Evolutionary conservation across 2,888 invertebrate species (phyloP).

Genomic region (Melinaea menophilus): DNA sequence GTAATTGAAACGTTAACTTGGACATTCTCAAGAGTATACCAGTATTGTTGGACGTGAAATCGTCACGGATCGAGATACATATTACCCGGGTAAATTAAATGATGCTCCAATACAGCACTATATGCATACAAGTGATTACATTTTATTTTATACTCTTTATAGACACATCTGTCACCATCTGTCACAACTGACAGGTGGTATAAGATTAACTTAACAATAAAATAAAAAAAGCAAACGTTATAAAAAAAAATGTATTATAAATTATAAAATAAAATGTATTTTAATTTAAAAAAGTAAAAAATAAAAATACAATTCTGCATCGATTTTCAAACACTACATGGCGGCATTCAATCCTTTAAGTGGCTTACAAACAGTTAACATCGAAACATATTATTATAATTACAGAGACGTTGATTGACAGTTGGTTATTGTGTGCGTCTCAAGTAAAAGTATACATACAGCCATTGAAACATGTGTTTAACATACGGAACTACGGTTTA

Average conservation of each 20-base stretch:
- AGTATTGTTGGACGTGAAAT: slow-evolving; percentile 26
- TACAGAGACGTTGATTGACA: not conserved
- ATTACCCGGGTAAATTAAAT: slow-evolving; percentile 24
- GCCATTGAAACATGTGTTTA: slow-evolving; percentile 2
- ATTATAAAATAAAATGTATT: too few relatives aligned
- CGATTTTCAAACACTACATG: too few relatives aligned
- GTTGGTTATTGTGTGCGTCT: not conserved
- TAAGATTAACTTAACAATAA: too few relatives aligned
- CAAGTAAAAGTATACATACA: not conserved
- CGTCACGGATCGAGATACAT: slow-evolving; percentile 26
- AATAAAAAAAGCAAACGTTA: too few relatives aligned
- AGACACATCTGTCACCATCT: too few relatives aligned
- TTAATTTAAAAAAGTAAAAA: too few relatives aligned
- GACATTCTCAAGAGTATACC: slow-evolving; percentile 28
- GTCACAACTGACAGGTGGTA: too few relatives aligned
- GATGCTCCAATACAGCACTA: slow-evolving; percentile 13
- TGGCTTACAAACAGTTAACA: not conserved
- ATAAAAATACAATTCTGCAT: too few relatives aligned
- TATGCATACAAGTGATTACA: too few relatives aligned
- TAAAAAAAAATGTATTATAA: too few relatives aligned
- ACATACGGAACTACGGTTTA: not conserved
- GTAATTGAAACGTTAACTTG: slow-evolving; percentile 29
- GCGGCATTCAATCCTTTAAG: too few relatives aligned
- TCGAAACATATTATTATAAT: not conserved
- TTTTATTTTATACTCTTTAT: too few relatives aligned